Percentiles rank a stretch among this genome's conserved stretches.
These are phyloP conservation scores for Mungos mungo DNA, from an alignment of 2,113 vertebrate genomes.

Conservation along the genomic window DNA sequence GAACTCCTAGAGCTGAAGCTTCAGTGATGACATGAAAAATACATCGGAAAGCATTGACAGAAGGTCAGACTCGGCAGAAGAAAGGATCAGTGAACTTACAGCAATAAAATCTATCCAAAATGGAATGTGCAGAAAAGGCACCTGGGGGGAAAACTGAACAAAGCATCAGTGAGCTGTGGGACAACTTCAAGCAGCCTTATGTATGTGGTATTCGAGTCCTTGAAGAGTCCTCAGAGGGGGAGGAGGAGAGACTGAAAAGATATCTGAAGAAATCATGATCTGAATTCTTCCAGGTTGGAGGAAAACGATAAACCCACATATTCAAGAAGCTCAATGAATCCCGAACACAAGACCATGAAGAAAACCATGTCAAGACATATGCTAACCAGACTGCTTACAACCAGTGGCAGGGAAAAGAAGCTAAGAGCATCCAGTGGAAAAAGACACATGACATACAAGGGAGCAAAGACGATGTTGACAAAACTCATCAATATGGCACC, in stretches of 20 bases:
- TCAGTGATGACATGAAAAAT: neutral
- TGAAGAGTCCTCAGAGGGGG: neutral
- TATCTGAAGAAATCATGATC: neutral
- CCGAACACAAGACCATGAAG: neutral
- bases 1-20: neutral
- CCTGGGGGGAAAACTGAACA: neutral
- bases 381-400: neutral
- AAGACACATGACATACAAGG: no score
- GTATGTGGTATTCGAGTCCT: neutral
- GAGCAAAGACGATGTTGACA: neutral
- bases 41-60: neutral
- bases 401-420: neutral
- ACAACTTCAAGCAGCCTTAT: neutral
- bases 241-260: neutral
- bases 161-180: neutral
- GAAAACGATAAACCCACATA: neutral
- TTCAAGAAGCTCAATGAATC: neutral
- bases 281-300: neutral
- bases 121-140: neutral
- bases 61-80: neutral
- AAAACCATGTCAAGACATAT: neutral
- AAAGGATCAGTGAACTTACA: neutral
- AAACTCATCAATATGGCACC: rapidly evolving
- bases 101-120: neutral
- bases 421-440: neutral